Conservation (phyloP, 2,888 invertebrate genomes). For the Pyrrhia umbra region DNA sequence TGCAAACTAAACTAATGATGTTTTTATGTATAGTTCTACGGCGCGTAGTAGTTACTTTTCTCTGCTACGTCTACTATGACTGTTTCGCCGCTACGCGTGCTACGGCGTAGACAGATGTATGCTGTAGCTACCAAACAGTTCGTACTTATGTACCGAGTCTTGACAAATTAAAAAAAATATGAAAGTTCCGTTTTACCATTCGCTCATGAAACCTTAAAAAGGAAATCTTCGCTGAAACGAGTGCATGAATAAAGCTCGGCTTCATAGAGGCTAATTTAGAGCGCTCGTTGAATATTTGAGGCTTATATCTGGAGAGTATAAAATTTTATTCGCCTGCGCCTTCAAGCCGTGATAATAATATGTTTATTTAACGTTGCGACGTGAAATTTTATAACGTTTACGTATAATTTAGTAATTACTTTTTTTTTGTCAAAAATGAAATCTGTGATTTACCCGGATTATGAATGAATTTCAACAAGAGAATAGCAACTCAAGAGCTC, state of each 20-base stretch:
- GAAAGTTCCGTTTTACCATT: not conserved
- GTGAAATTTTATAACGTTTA: slow-evolving; percentile 13
- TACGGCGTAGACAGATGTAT: not conserved
- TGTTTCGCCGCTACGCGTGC: not conserved
- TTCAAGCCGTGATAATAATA: slow-evolving; percentile 42
- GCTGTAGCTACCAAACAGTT: no score
- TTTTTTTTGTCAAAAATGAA: not conserved
- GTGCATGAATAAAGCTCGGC: slow-evolving; percentile 54
- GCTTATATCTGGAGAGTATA: slow-evolving; percentile 65
- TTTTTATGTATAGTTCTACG: not conserved
- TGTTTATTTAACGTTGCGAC: slow-evolving; percentile 53
- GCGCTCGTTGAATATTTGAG: slow-evolving; percentile 67
- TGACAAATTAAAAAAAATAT: not conserved
- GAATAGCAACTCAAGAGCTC: not conserved
- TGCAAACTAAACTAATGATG: not conserved
- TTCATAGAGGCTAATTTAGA: slow-evolving; percentile 65
- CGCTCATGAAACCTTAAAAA: slow-evolving; percentile 9
- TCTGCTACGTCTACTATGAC: not conserved
- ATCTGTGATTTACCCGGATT: not conserved
- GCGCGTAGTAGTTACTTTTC: not conserved
- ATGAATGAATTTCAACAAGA: not conserved
- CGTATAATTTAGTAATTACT: slow-evolving; percentile 8
- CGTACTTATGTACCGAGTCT: not conserved
- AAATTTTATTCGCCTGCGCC: slow-evolving; percentile 63
- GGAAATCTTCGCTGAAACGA: slow-evolving; percentile 43